A percentile compares a stretch with the other conserved stretches of the same genome.
phyloP scores from a whole-genome alignment of 1,140 invertebrate species.

The Brachionus plicatilis region DNA sequence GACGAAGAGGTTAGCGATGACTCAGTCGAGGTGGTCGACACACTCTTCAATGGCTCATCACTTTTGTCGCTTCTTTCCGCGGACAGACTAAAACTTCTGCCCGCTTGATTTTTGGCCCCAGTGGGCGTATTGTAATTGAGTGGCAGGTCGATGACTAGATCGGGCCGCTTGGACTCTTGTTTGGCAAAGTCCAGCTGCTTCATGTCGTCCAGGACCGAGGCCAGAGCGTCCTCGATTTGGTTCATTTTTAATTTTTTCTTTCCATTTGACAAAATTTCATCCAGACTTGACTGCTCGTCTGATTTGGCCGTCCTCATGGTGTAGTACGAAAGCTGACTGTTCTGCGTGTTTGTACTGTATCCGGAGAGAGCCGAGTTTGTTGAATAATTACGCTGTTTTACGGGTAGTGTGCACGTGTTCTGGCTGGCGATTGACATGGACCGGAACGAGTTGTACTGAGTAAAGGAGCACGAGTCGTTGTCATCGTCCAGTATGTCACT shows the following conservation, averaged over 20 bases:
- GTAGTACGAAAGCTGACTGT: not conserved
- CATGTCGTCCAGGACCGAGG: slow-evolving; percentile 35
- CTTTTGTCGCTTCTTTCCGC: not conserved
- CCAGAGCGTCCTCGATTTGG: slow-evolving; percentile 34
- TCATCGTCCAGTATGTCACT: slow-evolving; percentile 39
- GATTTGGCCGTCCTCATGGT: not conserved
- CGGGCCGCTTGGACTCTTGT: slow-evolving; percentile 29
- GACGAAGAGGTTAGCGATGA: slow-evolving; percentile 2
- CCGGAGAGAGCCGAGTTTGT: not conserved
- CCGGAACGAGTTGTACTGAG: not conserved
- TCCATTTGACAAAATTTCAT: not conserved
- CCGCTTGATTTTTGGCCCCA: not conserved
- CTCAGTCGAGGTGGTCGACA: slow-evolving; percentile 2
- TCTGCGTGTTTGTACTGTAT: not conserved
- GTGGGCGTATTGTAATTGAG: slow-evolving; percentile 11
- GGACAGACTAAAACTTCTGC: not conserved
- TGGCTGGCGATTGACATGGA: not conserved
- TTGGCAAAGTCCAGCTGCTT: slow-evolving; percentile 29
- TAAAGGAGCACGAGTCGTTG: not conserved
- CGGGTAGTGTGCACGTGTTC: not conserved
- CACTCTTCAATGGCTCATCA: not conserved
- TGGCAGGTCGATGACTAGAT: slow-evolving; percentile 26
- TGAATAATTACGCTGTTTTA: not conserved
- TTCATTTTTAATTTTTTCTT: slow-evolving; percentile 27
- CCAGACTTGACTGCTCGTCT: not conserved